Conservation (phyloP, 2,888 invertebrate genomes). For the Macaria liturata region DNA sequence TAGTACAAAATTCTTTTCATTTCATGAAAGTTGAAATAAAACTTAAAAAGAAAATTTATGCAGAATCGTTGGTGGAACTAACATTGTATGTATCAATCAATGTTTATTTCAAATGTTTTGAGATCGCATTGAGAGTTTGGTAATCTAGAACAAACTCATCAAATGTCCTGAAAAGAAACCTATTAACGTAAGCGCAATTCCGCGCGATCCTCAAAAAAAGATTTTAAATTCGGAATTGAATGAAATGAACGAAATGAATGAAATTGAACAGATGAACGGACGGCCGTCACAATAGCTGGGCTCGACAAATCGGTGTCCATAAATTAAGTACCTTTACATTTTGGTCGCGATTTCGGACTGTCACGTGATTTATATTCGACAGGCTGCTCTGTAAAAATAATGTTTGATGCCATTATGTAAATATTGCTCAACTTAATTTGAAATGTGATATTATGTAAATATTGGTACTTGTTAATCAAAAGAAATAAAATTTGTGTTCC, state of each 20-base stretch:
- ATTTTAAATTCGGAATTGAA: constrained; percentile 22
- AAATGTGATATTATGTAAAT: no score
- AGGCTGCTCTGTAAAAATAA: constrained; percentile 8
- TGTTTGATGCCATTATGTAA: constrained; percentile 8
- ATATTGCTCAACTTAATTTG: neutral
- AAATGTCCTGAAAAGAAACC: constrained; percentile 6
- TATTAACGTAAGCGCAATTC: constrained; percentile 5
- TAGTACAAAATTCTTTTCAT: no score
- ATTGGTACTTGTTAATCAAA: no score
- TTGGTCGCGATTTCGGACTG: constrained; percentile 36
- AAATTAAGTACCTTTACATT: constrained; percentile 38
- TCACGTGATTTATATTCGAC: constrained; percentile 39
- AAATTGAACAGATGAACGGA: constrained; percentile 35
- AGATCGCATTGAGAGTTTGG: neutral
- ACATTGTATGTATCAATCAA: neutral
- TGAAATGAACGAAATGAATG: constrained; percentile 27
- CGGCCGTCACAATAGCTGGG: constrained; percentile 38
- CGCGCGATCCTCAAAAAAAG: constrained; percentile 4
- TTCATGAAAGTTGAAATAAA: no score
- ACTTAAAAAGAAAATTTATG: no score
- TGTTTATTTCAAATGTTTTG: no score
- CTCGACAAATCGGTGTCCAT: constrained; percentile 42
- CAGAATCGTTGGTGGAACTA: neutral
- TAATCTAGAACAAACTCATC: constrained; percentile 1
- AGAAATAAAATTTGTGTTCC: no score